phyloP scores from a whole-genome alignment of 2,888 invertebrate genomes.

The Nomada ruficornis region DNA sequence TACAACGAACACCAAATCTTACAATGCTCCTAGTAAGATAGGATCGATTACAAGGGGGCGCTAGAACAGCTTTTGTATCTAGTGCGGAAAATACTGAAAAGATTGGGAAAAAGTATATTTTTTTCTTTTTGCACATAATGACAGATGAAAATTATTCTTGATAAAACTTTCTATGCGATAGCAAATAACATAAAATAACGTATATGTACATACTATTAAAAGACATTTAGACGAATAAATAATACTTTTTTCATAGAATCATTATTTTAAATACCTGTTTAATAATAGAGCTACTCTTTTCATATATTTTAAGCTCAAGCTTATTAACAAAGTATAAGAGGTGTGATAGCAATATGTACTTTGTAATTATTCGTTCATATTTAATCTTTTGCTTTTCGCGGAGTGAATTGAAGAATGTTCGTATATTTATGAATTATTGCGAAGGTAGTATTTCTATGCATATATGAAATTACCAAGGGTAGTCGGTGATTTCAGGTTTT shows the following conservation, averaged over 20 bases:
- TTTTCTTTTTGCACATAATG: not conserved
- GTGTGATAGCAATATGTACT: not conserved
- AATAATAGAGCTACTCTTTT: not conserved
- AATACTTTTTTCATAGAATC: not conserved
- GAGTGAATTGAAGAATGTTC: no score
- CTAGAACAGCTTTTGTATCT: constrained; percentile 24
- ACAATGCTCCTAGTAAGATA: constrained; percentile 40
- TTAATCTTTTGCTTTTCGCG: not conserved
- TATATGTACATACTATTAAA: not conserved
- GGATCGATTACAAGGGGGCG: constrained; percentile 50
- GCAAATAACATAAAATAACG: not conserved
- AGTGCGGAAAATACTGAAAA: not conserved
- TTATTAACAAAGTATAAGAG: not conserved
- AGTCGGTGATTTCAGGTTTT: constrained; percentile 19
- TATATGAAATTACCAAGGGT: not conserved
- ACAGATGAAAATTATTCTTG: not conserved
- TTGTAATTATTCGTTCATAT: not conserved
- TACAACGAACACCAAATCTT: constrained; percentile 28
- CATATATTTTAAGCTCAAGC: not conserved
- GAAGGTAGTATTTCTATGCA: no score
- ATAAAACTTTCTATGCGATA: not conserved
- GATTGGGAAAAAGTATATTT: not conserved
- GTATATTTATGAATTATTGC: not conserved
- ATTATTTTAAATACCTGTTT: not conserved
- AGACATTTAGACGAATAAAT: not conserved